Base-by-base conservation (phyloP, 1,140 invertebrate genomes). In the Calephelis virginiensis region DNA sequence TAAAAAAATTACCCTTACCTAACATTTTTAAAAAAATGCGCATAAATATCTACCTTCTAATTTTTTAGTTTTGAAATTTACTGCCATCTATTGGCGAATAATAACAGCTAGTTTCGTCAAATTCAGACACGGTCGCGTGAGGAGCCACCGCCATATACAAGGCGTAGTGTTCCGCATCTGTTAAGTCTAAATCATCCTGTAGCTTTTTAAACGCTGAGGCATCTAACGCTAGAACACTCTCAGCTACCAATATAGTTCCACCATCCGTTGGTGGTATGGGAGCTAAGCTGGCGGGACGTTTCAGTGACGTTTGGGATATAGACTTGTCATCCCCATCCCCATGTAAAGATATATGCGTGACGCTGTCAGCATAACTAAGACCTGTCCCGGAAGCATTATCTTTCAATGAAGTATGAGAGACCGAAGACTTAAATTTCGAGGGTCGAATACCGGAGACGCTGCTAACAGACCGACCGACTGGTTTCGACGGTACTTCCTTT, bases 131-230 rank as follows among this genome's bases (percentile, higher is more conserved):
- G 0, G 96, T 97, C 5, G 96, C 96, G 81, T 95, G 94, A 10
- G 96, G 96, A 8, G 96, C 96, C 78, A 97, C 93, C 47, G 95
- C 94, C 68, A 96, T 97, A 71, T 97, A 97, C 56, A 97, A 82
- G 48, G 96, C 96, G 85, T 96, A 97, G 83, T 97, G 95, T 80
- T 97, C 96, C 2, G 96, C 96, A 71, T 97, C 96, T 4, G 96
- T 97, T 13, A 97, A 82, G 69, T 96, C 90, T 38, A 92, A 66
- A 43, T 92, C 90, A 50, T 92, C 90, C 64, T 87, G 91, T 9
- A 92, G 75, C 73, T 86, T 86, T 56, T 76, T 82, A 65, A 92
- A 90, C 13, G 85, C 74, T 6, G 72, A 74, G 3, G 91, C 90
- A 72, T 91, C 90, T 9, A 92, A 67, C 4, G 91, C 91, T 47